phyloP scores from a whole-genome alignment of 2,797 vertebrate genomes.

The Knipowitschia caucasica region DNA sequence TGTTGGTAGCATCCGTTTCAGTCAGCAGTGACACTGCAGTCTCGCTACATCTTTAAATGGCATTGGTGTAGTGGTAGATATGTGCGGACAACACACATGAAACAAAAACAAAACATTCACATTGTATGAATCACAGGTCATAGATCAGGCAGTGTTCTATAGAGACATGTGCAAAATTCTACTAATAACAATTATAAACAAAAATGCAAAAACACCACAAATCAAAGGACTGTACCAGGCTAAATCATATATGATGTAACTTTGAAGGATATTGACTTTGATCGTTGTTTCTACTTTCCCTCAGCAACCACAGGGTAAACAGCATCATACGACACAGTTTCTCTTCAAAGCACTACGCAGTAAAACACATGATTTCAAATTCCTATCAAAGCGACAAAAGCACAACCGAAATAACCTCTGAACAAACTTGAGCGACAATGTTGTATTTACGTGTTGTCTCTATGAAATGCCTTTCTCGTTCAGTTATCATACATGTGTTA shows the following conservation, averaged over 20 bases:
- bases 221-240: conserved; percentile 3
- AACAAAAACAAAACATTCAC: conserved; percentile 10
- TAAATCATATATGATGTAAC: conserved; percentile 4
- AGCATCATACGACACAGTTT: conserved; percentile 53
- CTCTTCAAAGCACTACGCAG: conserved; percentile 50
- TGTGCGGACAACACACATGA: conserved; percentile 23
- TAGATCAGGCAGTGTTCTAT: conserved; percentile 18
- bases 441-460: conserved; percentile 4
- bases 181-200: no score
- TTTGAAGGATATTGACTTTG: conserved; percentile 22
- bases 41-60: conserved; percentile 67
- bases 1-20: conserved; percentile 69
- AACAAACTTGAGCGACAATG: conserved; percentile 23
- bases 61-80: conserved; percentile 39
- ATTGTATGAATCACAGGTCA: conserved; percentile 13
- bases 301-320: conserved; percentile 62
- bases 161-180: conserved; percentile 15
- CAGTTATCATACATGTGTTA: conserved; percentile 24
- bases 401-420: conserved; percentile 26
- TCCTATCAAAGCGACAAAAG: conserved; percentile 19
- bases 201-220: neutral
- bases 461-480: conserved; percentile 25
- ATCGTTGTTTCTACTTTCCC: conserved; percentile 25
- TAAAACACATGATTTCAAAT: conserved; percentile 39
- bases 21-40: conserved; percentile 79